Evolutionary conservation across 2,888 invertebrate genomes (phyloP).

Genomic region (Ferdinandea cuprea): DNA sequence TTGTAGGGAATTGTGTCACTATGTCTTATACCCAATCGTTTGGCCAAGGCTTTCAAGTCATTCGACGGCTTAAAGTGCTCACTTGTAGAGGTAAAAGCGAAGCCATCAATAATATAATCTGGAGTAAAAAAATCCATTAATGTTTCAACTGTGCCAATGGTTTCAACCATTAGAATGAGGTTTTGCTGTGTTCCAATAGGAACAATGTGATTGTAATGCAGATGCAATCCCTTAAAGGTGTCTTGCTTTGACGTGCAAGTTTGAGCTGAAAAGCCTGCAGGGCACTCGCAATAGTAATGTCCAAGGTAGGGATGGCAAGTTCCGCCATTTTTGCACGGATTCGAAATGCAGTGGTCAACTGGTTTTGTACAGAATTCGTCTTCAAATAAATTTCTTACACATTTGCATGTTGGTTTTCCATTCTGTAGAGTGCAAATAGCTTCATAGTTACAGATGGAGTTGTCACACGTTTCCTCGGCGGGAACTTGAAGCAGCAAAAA

Average conservation of each 20-base stretch:
- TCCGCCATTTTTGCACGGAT: slow-evolving; percentile 76
- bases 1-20: slow-evolving; percentile 73
- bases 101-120: slow-evolving; percentile 74
- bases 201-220: slow-evolving; percentile 76
- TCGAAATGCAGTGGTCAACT: slow-evolving; percentile 67
- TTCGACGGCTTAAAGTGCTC: slow-evolving; percentile 33
- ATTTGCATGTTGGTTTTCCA: slow-evolving; percentile 64
- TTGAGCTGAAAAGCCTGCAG: slow-evolving; percentile 58
- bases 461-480: slow-evolving; percentile 50
- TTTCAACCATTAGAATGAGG: slow-evolving; percentile 62
- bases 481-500: neutral
- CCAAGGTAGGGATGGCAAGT: slow-evolving; percentile 70
- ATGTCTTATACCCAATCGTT: slow-evolving; percentile 55
- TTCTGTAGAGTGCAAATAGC: slow-evolving; percentile 62
- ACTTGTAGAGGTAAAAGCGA: slow-evolving; percentile 27
- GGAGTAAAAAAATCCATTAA: slow-evolving; percentile 68
- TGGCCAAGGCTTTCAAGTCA: slow-evolving; percentile 57
- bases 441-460: slow-evolving; percentile 74
- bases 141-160: slow-evolving; percentile 52
- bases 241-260: slow-evolving; percentile 61
- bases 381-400: slow-evolving; percentile 72
- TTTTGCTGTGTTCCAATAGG: slow-evolving; percentile 57
- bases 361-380: slow-evolving; percentile 64
- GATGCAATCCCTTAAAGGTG: slow-evolving; percentile 62
- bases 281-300: slow-evolving; percentile 73